Percentiles rank a stretch among this genome's conserved stretches.
These are phyloP conservation scores for Callopanchax toddi DNA, from an alignment of 2,113 vertebrate genomes.

Conservation along the genomic window DNA sequence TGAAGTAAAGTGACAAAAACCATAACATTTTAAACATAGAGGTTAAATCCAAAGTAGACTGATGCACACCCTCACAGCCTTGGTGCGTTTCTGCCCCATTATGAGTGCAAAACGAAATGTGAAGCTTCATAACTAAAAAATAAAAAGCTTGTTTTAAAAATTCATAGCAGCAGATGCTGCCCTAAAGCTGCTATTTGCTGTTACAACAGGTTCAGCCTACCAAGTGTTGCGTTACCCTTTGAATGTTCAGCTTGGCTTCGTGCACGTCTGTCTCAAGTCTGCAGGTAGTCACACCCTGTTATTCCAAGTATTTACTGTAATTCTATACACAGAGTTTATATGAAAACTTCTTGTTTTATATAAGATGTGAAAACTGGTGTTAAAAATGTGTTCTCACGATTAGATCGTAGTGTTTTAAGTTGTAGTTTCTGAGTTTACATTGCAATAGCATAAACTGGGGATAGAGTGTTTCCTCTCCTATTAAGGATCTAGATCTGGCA, in stretches of 20 bases:
- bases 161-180: conserved; percentile 4
- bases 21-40: no score
- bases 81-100: no score
- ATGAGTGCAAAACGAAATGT: neutral
- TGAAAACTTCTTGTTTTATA: no score
- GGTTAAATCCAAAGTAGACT: neutral
- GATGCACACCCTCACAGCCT: neutral
- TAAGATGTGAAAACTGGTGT: conserved; percentile 1
- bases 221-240: neutral
- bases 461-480: neutral
- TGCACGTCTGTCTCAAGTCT: neutral
- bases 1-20: no score
- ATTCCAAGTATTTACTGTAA: neutral
- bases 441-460: neutral
- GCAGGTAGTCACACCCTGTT: neutral
- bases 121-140: neutral
- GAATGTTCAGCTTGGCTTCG: neutral
- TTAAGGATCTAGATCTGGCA: neutral
- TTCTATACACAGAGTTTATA: neutral
- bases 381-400: conserved; percentile 5
- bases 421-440: conserved; percentile 29
- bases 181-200: neutral
- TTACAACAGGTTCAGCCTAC: conserved; percentile 4
- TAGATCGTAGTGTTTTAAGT: neutral
- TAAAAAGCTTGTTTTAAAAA: neutral